Percentiles rank a stretch among this genome's conserved stretches.
Evolutionary conservation across 2,113 vertebrate species (phyloP).

Genomic region (Andinoacara biseriatus): DNA sequence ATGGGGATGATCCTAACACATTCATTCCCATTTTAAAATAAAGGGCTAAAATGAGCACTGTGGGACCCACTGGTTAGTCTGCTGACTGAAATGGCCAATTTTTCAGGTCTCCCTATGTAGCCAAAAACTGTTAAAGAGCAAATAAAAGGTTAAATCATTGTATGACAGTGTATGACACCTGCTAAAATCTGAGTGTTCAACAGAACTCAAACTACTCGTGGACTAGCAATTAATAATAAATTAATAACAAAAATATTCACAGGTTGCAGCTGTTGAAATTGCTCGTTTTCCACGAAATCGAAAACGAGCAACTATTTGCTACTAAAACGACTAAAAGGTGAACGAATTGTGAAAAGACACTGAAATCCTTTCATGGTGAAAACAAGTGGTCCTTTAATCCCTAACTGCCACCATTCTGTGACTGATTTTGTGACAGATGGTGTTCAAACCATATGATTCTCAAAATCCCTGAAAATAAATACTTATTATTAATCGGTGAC

Average conservation of each 20-base stretch:
- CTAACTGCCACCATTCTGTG: background rate
- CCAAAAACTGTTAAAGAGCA: background rate
- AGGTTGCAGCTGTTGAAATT: background rate
- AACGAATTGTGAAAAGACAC: background rate
- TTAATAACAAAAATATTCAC: background rate
- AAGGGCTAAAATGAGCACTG: background rate
- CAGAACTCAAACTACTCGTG: accelerated
- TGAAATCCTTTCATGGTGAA: background rate
- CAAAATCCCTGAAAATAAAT: background rate
- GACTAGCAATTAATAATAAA: background rate
- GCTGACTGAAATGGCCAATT: background rate
- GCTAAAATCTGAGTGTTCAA: background rate
- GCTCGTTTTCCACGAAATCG: background rate
- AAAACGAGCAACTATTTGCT: background rate
- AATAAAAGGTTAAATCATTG: background rate
- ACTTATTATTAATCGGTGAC: background rate
- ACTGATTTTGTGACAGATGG: background rate
- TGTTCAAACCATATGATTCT: background rate
- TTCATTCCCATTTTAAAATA: background rate
- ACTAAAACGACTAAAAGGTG: background rate
- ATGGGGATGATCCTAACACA: background rate
- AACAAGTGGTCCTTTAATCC: background rate
- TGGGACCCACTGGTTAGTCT: background rate
- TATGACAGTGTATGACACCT: no score
- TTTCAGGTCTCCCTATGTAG: background rate